These are phyloP conservation scores for Leptopilina clavipes DNA, from an alignment of 1,140 invertebrate species.

Conservation along the genomic window DNA sequence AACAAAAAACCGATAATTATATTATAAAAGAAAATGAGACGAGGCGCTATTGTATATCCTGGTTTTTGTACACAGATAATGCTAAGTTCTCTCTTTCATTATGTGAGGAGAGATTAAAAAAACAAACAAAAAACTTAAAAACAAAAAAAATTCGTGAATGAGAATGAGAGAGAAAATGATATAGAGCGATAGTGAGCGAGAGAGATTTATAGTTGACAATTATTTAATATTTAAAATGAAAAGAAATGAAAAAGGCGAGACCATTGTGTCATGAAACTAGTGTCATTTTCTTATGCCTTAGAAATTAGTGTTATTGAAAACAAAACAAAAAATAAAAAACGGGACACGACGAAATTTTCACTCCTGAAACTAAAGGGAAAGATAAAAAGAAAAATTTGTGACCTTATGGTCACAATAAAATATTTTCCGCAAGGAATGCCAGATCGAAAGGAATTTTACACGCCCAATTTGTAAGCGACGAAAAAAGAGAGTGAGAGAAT, in stretches of 20 bases:
- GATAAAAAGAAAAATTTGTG: background rate
- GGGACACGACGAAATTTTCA: background rate
- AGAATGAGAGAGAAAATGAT: conserved; percentile 14
- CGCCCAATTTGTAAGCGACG: background rate
- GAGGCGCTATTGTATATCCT: conserved; percentile 71
- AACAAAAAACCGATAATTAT: conserved; percentile 66
- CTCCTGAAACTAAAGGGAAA: no score
- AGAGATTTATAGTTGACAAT: conserved; percentile 61
- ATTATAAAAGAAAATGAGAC: conserved; percentile 66
- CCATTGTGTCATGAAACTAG: conserved; percentile 57
- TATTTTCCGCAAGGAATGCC: conserved; percentile 19
- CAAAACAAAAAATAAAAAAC: background rate
- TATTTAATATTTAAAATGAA: conserved; percentile 71
- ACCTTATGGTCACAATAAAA: background rate
- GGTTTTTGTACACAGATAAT: conserved; percentile 73
- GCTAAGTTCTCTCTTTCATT: conserved; percentile 56
- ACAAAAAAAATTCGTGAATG: conserved; percentile 24
- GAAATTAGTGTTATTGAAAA: conserved; percentile 4
- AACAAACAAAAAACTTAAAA: conserved; percentile 27
- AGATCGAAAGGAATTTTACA: conserved; percentile 32
- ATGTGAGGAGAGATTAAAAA: conserved; percentile 29
- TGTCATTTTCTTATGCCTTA: conserved; percentile 55
- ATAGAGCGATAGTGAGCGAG: conserved; percentile 6
- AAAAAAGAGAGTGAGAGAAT: background rate
- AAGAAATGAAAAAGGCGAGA: conserved; percentile 61